These are phyloP conservation scores for Nephila pilipes DNA, from an alignment of 1,140 invertebrate species.

Conservation along the genomic window DNA sequence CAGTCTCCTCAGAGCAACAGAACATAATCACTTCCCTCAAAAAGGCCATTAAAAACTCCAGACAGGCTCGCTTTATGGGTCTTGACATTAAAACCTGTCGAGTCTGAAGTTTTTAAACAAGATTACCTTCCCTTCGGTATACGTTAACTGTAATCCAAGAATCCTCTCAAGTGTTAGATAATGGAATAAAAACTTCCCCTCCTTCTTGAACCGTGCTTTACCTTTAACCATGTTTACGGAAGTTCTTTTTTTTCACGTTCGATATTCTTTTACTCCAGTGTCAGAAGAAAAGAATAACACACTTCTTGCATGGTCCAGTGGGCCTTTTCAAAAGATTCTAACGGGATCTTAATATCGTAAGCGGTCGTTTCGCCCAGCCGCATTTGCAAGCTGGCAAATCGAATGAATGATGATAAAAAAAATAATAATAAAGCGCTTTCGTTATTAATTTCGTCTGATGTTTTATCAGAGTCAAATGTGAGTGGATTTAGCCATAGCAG, in stretches of 20 bases:
- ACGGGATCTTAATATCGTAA: slow-evolving; percentile 53
- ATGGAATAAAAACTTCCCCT: neutral
- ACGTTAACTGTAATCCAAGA: slow-evolving; percentile 3
- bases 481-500: neutral
- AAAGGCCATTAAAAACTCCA: neutral
- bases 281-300: neutral
- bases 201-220: neutral
- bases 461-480: neutral
- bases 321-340: slow-evolving; percentile 36
- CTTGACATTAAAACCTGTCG: slow-evolving; percentile 1
- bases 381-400: neutral
- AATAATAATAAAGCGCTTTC: no score
- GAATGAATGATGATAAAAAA: no score
- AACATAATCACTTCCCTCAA: neutral
- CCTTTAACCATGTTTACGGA: slow-evolving; percentile 48
- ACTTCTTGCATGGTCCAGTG: slow-evolving; percentile 38
- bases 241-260: slow-evolving; percentile 5
- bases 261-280: neutral
- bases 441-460: no score
- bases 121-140: neutral
- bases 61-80: neutral
- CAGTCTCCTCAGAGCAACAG: neutral
- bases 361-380: slow-evolving; percentile 35
- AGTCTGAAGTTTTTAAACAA: slow-evolving; percentile 28
- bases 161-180: slow-evolving; percentile 61